Base-by-base conservation (phyloP, 2,888 invertebrate species). In the Trimorus sp. region DNA sequence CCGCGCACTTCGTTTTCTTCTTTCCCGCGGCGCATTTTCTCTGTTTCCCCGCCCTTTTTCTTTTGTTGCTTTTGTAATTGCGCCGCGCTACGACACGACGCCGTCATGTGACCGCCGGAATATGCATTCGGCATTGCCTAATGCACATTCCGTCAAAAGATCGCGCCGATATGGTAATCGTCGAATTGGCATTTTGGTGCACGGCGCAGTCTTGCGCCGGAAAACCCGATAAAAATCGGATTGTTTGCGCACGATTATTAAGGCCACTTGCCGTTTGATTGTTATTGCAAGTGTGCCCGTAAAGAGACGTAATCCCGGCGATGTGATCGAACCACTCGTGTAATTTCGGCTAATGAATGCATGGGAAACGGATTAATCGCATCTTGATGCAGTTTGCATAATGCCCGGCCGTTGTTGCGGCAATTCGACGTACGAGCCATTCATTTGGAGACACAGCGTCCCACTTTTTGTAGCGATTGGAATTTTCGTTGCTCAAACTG, bases 31-130 rank as follows among this genome's bases (percentile, higher is more conserved):
- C 42, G 48, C 14, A n/a, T 37, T 40, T 51, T 48, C 56, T 26
- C 54, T 12, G 48, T 49, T 62, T 56, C 49, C 14, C 59, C 49
- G 38, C 45, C n/a, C 54, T 68, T 68, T 75, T 76, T 63, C 76
- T 77, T 77, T 70, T 70, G 77, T 77, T 77, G 59, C 65, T 78
- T 78, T 71, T 78, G 78, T 71, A 71, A 78, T 78, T 78, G 65
- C 71, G 54, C 65, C 36, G 51, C 37, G 66, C 65, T 42, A 65
- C 58, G 54, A 60, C 78, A 78, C 78, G 71, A 78, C 38, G 59
- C 53, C 65, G 71, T 78, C 78, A 71, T 66, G 66, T 66, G 78
- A 77, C 77, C 58, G 37, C 56, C 51, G 42, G 62, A 70, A 77
- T 70, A 66, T 78, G 78, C 69, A 78, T 59, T 49, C 65, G 66